Percentiles rank a stretch among this genome's conserved stretches.
Conservation (phyloP, 2,888 invertebrate species). For the Dione juno region DNA sequence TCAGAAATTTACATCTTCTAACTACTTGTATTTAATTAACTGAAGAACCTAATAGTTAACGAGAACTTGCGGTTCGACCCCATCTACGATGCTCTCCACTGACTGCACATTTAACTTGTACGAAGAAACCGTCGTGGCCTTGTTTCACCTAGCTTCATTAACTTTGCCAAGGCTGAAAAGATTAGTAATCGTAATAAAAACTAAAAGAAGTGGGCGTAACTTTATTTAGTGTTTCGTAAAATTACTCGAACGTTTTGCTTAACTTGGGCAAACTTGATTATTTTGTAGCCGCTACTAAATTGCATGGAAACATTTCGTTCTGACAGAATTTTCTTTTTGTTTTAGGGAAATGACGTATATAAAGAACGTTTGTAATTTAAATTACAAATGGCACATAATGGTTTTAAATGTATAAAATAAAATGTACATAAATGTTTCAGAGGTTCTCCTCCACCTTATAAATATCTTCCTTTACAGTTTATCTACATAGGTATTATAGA, state of each 20-base stretch:
- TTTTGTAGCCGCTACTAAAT: conserved; percentile 4
- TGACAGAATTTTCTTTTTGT: neutral
- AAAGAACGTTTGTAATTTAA: no score
- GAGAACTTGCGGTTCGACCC: conserved; percentile 17
- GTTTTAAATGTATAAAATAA: no score
- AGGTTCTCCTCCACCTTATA: no score
- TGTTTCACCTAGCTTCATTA: conserved; percentile 27
- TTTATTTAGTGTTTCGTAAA: conserved; percentile 17
- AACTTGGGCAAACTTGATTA: neutral
- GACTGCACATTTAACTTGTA: conserved; percentile 23
- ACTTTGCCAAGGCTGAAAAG: conserved; percentile 27
- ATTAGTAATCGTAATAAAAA: conserved; percentile 24
- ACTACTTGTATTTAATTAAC: conserved; percentile 21
- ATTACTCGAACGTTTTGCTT: conserved; percentile 7
- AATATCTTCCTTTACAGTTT: no score
- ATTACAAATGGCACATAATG: no score
- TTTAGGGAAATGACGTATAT: no score
- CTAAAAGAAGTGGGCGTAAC: conserved; percentile 12
- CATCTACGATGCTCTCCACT: conserved; percentile 16
- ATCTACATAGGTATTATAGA: no score
- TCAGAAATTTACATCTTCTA: conserved; percentile 21
- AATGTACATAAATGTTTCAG: no score
- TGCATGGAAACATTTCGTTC: neutral
- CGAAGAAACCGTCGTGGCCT: conserved; percentile 23
- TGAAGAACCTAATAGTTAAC: conserved; percentile 20